A percentile compares a stretch with the other conserved stretches of the same genome.
These are phyloP conservation scores for Taxidea taxus DNA, from an alignment of 2,113 vertebrate genomes.

Conservation along the genomic window DNA sequence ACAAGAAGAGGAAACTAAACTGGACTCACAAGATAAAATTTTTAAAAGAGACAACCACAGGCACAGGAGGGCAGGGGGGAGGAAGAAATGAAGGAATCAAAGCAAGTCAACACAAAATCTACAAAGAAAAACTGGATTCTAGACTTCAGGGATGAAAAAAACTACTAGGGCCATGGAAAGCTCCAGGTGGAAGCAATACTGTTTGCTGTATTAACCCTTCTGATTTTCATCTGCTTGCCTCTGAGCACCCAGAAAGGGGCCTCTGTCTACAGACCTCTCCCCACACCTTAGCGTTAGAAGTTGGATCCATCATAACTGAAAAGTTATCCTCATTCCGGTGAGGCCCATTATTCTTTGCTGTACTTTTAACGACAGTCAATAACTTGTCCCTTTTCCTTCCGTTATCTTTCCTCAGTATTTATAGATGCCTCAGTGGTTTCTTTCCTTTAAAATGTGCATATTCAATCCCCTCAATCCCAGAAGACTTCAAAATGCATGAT, in stretches of 20 bases:
- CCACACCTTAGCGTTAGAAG: neutral
- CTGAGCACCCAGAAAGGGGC: neutral
- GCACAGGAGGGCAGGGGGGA: neutral
- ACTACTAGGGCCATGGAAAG: neutral
- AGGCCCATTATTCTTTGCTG: neutral
- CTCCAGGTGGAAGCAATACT: neutral
- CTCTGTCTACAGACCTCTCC: neutral
- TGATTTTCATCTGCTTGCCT: neutral
- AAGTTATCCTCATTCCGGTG: neutral
- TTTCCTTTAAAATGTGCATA: conserved; percentile 42
- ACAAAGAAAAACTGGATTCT: conserved; percentile 46
- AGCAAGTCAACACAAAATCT: conserved; percentile 33
- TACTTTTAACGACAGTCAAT: conserved; percentile 21
- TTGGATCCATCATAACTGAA: neutral
- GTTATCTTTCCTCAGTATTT: conserved; percentile 27
- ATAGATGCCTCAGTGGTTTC: conserved; percentile 23
- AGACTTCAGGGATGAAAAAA: neutral
- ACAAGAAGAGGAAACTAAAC: neutral
- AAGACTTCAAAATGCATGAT: conserved; percentile 1
- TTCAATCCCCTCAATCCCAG: conserved; percentile 17
- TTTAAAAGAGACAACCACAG: conserved; percentile 24
- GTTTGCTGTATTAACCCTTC: neutral
- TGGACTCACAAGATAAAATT: conserved; percentile 24
- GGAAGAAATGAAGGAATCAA: neutral
- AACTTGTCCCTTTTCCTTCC: conserved; percentile 32